Conservation (phyloP, 2,797 vertebrate genomes). For the Chelon auratus region DNA sequence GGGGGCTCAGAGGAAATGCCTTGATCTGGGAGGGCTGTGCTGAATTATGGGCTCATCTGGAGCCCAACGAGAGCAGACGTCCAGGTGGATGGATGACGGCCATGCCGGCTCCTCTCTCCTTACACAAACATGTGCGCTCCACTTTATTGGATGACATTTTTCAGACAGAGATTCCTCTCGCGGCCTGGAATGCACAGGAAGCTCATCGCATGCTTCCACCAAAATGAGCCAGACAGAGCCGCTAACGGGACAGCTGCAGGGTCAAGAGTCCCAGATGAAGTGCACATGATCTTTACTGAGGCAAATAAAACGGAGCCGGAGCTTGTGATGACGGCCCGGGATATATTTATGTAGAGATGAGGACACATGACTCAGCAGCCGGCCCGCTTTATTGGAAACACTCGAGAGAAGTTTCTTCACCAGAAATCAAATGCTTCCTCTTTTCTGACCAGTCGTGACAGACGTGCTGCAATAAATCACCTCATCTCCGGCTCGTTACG, state of each 20-base stretch:
- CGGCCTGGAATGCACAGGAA: constrained; percentile 48
- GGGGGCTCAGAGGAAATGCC: constrained; percentile 64
- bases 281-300: constrained; percentile 1
- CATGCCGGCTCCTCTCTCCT: constrained; percentile 21
- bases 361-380: constrained; percentile 4
- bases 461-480: no score
- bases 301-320: constrained; percentile 4
- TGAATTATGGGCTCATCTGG: constrained; percentile 69
- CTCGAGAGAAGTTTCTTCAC: neutral
- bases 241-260: constrained; percentile 53
- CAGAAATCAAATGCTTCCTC: no score
- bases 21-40: constrained; percentile 68
- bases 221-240: constrained; percentile 11
- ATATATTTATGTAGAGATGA: constrained; percentile 40
- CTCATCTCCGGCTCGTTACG: no score
- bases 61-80: constrained; percentile 33
- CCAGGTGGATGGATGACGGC: constrained; percentile 53
- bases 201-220: neutral
- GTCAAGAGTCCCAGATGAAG: constrained; percentile 51
- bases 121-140: constrained; percentile 52
- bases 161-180: constrained; percentile 38
- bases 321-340: neutral
- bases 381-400: constrained; percentile 32
- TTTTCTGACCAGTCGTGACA: no score
- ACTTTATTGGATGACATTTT: constrained; percentile 52